phyloP scores from a whole-genome alignment of 2,888 invertebrate species.

The Lymantria dispar region DNA sequence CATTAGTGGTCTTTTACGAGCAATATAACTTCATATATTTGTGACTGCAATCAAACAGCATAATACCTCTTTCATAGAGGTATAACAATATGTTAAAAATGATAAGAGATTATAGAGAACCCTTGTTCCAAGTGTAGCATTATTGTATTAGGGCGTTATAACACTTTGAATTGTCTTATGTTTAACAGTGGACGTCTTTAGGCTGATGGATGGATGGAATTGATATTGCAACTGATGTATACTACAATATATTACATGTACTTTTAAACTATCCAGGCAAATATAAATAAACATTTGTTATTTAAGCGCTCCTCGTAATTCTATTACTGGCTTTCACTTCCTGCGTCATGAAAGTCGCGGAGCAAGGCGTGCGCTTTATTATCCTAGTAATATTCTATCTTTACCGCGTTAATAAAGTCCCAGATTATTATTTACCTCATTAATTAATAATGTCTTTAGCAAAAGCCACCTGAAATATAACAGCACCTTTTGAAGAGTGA shows the following conservation, averaged over 20 bases:
- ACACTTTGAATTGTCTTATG: too few species aligned
- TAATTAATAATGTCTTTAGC: constrained; percentile 22
- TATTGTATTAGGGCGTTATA: too few species aligned
- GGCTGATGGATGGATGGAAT: too few species aligned
- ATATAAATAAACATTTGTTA: constrained; percentile 7
- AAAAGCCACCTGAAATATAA: constrained; percentile 26
- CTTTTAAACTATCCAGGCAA: constrained; percentile 1
- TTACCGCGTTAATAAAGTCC: constrained; percentile 20
- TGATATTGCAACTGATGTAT: too few species aligned
- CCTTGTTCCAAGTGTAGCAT: too few species aligned
- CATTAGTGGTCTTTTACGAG: too few species aligned
- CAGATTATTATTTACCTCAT: constrained; percentile 23
- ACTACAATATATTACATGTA: not conserved
- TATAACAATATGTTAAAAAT: too few species aligned
- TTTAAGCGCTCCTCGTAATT: constrained; percentile 9
- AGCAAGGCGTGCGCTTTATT: constrained; percentile 18
- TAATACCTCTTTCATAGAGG: too few species aligned
- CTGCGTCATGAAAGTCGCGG: constrained; percentile 7
- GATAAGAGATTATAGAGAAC: too few species aligned
- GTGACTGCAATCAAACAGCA: too few species aligned
- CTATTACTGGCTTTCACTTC: constrained; percentile 15
- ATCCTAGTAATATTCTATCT: constrained; percentile 23
- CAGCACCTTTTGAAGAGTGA: constrained; percentile 47
- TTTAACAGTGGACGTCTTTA: too few species aligned
- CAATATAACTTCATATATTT: too few species aligned